Conservation (phyloP, 2,888 invertebrate species). For the Conchocele bisecta region DNA sequence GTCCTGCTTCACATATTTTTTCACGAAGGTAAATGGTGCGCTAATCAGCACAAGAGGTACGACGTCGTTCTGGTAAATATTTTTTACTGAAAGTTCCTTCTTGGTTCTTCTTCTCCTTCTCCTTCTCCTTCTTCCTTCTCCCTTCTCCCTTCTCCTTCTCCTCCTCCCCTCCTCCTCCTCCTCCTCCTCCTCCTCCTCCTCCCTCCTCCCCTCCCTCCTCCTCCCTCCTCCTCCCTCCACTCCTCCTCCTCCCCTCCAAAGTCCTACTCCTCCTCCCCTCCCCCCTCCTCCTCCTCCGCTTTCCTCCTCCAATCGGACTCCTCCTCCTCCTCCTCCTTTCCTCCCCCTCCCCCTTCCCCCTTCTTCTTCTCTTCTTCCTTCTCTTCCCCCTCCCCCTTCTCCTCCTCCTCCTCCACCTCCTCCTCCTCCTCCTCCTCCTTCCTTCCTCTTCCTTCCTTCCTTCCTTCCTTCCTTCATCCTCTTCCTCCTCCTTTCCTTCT, state of each 20-base stretch:
- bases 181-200: not conserved
- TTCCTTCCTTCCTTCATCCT: not conserved
- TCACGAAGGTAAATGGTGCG: too few relatives aligned
- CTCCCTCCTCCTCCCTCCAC: not conserved
- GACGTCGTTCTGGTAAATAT: too few relatives aligned
- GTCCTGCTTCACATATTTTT: constrained; percentile 3
- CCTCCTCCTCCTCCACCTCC: not conserved
- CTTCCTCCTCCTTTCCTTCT: not conserved
- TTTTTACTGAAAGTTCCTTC: too few relatives aligned
- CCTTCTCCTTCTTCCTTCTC: not conserved
- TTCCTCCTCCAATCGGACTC: not conserved
- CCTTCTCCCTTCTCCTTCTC: not conserved
- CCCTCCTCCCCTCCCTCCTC: not conserved
- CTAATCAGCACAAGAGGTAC: too few relatives aligned
- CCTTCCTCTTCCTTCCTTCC: not conserved
- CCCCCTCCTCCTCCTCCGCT: not conserved
- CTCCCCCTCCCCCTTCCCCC: constrained; percentile 3
- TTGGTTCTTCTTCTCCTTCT: too few relatives aligned
- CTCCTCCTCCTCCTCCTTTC: not conserved
- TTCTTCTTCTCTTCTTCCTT: not conserved
- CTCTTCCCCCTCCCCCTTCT: constrained; percentile 1
- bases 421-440: not conserved
- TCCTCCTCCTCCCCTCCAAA: not conserved
- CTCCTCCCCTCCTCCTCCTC: not conserved
- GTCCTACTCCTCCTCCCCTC: not conserved